Evolutionary conservation across 2,113 vertebrate genomes (phyloP).

Genomic region (Perca flavescens): DNA sequence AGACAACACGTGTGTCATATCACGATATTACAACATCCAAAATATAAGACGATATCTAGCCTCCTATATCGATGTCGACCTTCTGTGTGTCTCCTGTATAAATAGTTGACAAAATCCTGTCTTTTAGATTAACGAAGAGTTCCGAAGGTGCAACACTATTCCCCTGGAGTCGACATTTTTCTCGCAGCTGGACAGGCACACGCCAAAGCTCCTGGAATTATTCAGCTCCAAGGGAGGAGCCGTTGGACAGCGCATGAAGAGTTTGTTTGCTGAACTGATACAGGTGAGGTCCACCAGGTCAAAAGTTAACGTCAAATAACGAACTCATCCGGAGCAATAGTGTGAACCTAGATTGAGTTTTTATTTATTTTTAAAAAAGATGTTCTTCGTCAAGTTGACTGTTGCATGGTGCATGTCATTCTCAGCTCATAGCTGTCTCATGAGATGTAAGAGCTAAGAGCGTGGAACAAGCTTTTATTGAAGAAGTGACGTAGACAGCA

Average conservation of each 20-base stretch:
- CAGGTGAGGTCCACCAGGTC: constrained; percentile 1
- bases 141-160: constrained; percentile 28
- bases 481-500: not conserved
- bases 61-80: too few species aligned
- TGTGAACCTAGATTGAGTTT: not conserved
- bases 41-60: too few species aligned
- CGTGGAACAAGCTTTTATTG: not conserved
- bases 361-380: not conserved
- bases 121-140: constrained; percentile 48
- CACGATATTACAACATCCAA: too few species aligned
- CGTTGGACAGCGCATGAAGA: constrained; percentile 36
- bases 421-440: not conserved
- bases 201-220: constrained; percentile 32
- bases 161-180: constrained; percentile 35
- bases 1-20: too few species aligned
- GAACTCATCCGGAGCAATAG: not conserved
- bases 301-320: not conserved
- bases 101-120: not conserved
- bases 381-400: too few species aligned
- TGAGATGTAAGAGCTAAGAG: not conserved
- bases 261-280: constrained; percentile 17
- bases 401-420: not conserved
- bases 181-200: constrained; percentile 40
- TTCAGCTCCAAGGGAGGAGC: constrained; percentile 44
- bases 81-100: not conserved